Evolutionary conservation across 2,797 vertebrate species (phyloP).

Genomic region (Agapornis canus): DNA sequence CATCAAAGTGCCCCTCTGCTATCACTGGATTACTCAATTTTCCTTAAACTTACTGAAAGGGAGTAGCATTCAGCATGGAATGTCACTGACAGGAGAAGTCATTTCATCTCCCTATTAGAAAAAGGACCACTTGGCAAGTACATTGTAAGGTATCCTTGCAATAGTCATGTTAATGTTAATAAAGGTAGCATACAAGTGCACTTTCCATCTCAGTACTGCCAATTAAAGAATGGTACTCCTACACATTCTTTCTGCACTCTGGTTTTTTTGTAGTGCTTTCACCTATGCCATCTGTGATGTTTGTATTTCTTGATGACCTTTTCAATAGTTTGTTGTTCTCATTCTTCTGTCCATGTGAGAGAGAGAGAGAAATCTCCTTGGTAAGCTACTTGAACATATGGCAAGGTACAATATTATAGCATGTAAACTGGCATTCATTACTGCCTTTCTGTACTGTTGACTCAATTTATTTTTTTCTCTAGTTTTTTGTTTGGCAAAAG

Average conservation of each 20-base stretch:
- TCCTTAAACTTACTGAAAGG: not conserved
- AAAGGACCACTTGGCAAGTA: slow-evolving; percentile 27
- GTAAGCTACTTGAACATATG: slow-evolving; percentile 54
- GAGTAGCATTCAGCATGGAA: not conserved
- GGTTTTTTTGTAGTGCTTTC: slow-evolving; percentile 35
- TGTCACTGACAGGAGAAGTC: not conserved
- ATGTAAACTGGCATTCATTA: slow-evolving; percentile 49
- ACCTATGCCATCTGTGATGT: slow-evolving; percentile 66
- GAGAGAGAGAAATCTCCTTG: slow-evolving; percentile 46
- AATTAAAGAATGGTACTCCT: slow-evolving; percentile 40
- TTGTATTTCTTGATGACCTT: slow-evolving; percentile 62
- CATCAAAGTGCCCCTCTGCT: not conserved
- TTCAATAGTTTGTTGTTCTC: slow-evolving; percentile 64
- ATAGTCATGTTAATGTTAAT: slow-evolving; percentile 55
- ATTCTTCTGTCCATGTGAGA: slow-evolving; percentile 36
- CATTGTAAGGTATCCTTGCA: slow-evolving; percentile 1
- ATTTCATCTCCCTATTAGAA: slow-evolving; percentile 11
- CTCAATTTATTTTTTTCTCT: not conserved
- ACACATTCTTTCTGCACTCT: not conserved
- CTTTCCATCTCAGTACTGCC: slow-evolving; percentile 6
- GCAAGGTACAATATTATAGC: slow-evolving; percentile 34
- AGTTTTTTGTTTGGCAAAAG: not conserved
- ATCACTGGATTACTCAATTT: not conserved
- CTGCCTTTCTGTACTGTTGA: not conserved
- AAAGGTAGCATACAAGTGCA: slow-evolving; percentile 10